Conservation (phyloP, 2,797 vertebrate genomes). For the Hemitrygon akajei region DNA sequence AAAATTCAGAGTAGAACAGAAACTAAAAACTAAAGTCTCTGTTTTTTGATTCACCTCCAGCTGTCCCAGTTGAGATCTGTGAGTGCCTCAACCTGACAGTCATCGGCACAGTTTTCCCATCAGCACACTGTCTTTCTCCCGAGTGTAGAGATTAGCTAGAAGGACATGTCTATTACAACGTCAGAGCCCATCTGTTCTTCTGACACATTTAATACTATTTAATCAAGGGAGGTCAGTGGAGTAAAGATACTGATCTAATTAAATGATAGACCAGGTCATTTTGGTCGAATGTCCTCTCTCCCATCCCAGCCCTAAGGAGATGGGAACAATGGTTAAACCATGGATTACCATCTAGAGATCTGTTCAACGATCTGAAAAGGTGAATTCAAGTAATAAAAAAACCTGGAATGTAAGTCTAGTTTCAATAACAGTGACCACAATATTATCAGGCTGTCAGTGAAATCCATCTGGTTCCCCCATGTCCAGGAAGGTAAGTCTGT, state of each 20-base stretch:
- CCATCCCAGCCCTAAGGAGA: not conserved
- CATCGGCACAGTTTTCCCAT: not conserved
- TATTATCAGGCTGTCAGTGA: too few species aligned
- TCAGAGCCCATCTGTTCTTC: not conserved
- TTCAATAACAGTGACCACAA: too few species aligned
- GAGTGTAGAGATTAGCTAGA: not conserved
- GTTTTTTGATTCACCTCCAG: not conserved
- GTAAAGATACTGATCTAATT: not conserved
- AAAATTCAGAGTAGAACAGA: not conserved
- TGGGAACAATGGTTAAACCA: too few species aligned
- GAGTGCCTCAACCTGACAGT: not conserved
- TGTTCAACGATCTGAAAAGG: too few species aligned
- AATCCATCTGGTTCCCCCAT: too few species aligned
- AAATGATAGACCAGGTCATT: not conserved
- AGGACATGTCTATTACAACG: not conserved
- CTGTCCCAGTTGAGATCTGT: not conserved
- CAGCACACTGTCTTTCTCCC: not conserved
- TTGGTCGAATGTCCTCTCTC: not conserved
- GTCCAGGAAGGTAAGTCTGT: too few species aligned
- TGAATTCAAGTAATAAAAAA: too few species aligned
- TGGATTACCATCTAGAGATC: too few species aligned
- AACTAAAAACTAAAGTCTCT: not conserved
- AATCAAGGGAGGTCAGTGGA: not conserved
- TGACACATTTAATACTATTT: not conserved
- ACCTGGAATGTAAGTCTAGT: too few species aligned